Conservation (phyloP, 1,140 invertebrate species). For the Phymorhynchus buccinoides region DNA sequence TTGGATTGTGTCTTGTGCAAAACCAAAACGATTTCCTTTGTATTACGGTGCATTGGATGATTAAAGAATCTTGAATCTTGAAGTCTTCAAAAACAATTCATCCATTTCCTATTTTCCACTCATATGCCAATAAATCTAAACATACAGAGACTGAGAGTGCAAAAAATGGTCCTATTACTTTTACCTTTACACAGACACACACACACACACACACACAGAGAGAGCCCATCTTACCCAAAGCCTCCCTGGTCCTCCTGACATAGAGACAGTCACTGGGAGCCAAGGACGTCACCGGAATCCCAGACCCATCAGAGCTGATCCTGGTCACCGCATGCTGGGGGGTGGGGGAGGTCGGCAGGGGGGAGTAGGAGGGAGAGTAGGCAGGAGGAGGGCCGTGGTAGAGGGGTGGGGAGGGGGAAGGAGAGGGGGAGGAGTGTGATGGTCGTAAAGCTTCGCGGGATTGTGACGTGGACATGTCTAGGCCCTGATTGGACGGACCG, state of each 20-base stretch:
- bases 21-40: no score
- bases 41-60: no score
- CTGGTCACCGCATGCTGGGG: constrained; percentile 62
- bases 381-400: constrained; percentile 55
- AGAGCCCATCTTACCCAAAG: not conserved
- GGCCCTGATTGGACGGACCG: constrained; percentile 45
- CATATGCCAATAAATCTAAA: no score
- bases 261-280: constrained; percentile 67
- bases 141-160: no score
- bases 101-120: no score
- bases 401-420: constrained; percentile 55
- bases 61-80: no score
- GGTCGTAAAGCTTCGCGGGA: constrained; percentile 17
- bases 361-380: constrained; percentile 51
- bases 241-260: constrained; percentile 38
- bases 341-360: no score
- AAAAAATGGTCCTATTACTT: no score
- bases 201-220: constrained; percentile 9
- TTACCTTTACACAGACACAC: not conserved
- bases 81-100: no score
- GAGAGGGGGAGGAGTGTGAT: constrained; percentile 21
- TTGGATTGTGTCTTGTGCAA: no score
- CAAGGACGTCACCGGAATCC: constrained; percentile 76
- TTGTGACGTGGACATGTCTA: constrained; percentile 48
- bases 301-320: constrained; percentile 73